These are phyloP conservation scores for Aurelia sp. DNA, from an alignment of 30 jellyfish, hydroid and myxozoan genomes.

Conservation along the genomic window DNA sequence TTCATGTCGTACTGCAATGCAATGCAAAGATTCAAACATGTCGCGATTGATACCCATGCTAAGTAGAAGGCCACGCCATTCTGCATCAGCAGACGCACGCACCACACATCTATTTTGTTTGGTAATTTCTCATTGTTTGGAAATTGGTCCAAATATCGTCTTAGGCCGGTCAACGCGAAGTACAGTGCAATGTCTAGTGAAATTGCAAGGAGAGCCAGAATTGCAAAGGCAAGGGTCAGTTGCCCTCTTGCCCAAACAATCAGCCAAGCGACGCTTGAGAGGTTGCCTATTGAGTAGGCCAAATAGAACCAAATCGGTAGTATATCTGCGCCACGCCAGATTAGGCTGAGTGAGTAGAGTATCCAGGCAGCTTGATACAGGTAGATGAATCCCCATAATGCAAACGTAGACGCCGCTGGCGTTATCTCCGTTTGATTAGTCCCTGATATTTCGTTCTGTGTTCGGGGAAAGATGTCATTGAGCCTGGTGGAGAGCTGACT, in stretches of 20 bases:
- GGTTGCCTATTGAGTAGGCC: slow-evolving; percentile 57
- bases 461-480: slow-evolving; percentile 58
- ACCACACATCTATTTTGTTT: slow-evolving; percentile 68
- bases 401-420: slow-evolving; percentile 81
- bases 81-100: slow-evolving; percentile 58
- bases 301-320: slow-evolving; percentile 76
- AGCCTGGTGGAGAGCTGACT: slow-evolving; percentile 52
- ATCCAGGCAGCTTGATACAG: slow-evolving; percentile 78
- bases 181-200: slow-evolving; percentile 54
- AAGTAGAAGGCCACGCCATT: slow-evolving; percentile 65
- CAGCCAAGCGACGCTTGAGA: slow-evolving; percentile 71
- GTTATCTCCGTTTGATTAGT: slow-evolving; percentile 56
- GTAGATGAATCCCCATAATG: slow-evolving; percentile 86
- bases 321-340: slow-evolving; percentile 63
- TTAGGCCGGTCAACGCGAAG: slow-evolving; percentile 61
- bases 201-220: slow-evolving; percentile 53
- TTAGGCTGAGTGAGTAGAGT: slow-evolving; percentile 54
- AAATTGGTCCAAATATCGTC: slow-evolving; percentile 24
- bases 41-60: slow-evolving; percentile 73
- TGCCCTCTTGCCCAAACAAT: slow-evolving; percentile 80
- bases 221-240: slow-evolving; percentile 32
- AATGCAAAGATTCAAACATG: slow-evolving; percentile 59
- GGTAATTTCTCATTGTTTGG: slow-evolving; percentile 57
- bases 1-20: slow-evolving; percentile 32
- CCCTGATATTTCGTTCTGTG: slow-evolving; percentile 50